Base-by-base conservation (phyloP, 1,140 invertebrate species). In the Drosophila pseudoobscura region DNA sequence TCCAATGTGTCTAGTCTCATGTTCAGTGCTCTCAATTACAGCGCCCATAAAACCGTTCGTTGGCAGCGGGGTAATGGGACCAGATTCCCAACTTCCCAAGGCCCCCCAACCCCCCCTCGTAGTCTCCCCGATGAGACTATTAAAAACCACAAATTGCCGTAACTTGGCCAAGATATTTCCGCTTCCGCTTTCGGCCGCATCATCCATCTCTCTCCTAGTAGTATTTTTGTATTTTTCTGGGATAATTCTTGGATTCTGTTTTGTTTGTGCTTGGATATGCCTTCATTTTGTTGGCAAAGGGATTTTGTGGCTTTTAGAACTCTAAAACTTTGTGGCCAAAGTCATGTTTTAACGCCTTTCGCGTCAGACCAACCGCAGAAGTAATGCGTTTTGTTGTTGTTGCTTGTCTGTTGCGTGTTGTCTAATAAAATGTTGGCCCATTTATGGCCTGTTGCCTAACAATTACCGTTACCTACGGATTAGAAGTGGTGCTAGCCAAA, bases 101-200 rank as follows among this genome's bases (percentile, higher is more conserved):
- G 0, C 9, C 9, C 9, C 9, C 9, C 11, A 4, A 13, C 11
- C 11, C 11, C 35, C 35, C 13, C 35, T 39, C 4, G 11, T 11
- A 39, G 11, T 4, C 35, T 39, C 35, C 11, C 11, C 35, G 35
- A 39, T 39, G 44, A 45, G 58, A 61, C 63, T 70, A 74, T 85
- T 80, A 80, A 87, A 39, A 87, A 78, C 78, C 80, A 68, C 82
- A 85, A 85, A 85, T 87, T 85, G 82, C 80, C 78, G 69, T 68
- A 78, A 87, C 82, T 85, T 85, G 82, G 58, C 78, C 63, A 60
- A 80, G 78, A 75, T 80, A 87, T 85, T 78, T 85, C 82, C 80
- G 82, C 58, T 85, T 85, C 80, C 82, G 80, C 75, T 72, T 52
- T 53, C 51, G 55, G 72, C 65, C 62, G 50, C 65, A 85, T 74